Conservation (phyloP, 2,797 vertebrate species). For the Myiothlypis chrysogaster region DNA sequence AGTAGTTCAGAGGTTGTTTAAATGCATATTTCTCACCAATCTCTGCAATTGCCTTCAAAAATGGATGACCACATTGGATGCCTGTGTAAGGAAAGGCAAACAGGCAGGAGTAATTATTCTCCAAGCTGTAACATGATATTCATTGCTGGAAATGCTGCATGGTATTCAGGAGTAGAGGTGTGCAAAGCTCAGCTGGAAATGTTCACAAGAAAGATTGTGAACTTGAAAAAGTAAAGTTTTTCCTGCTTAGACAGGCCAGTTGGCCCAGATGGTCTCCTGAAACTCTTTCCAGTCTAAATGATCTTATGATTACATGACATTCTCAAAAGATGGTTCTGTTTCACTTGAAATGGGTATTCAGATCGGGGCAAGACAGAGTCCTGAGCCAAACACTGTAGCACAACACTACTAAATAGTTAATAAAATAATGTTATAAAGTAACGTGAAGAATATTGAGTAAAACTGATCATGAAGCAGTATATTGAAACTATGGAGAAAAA, state of each 20-base stretch:
- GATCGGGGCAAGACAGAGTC: not conserved
- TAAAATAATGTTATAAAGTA: not conserved
- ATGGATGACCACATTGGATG: not conserved
- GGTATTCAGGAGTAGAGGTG: not conserved
- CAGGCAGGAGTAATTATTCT: not conserved
- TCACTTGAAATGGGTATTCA: not conserved
- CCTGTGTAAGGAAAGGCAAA: not conserved
- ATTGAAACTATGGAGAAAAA: not conserved
- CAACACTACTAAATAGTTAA: not conserved
- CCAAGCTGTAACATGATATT: not conserved
- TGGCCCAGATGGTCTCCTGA: not conserved
- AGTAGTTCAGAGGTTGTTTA: not conserved
- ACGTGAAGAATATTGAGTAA: not conserved
- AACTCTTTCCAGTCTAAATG: not conserved
- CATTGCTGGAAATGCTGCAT: accelerated
- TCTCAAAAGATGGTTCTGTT: not conserved
- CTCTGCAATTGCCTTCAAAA: not conserved
- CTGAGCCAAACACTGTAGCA: not conserved
- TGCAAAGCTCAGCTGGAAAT: not conserved
- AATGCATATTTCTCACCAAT: not conserved
- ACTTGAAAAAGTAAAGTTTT: not conserved
- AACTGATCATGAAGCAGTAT: not conserved
- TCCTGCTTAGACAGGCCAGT: not conserved
- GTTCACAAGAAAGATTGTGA: not conserved
- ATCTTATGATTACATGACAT: not conserved